A percentile compares a stretch with the other conserved stretches of the same genome.
These are phyloP conservation scores for Mesoclemmys tuberculata DNA, from an alignment of 2,113 vertebrate genomes.

Conservation along the genomic window DNA sequence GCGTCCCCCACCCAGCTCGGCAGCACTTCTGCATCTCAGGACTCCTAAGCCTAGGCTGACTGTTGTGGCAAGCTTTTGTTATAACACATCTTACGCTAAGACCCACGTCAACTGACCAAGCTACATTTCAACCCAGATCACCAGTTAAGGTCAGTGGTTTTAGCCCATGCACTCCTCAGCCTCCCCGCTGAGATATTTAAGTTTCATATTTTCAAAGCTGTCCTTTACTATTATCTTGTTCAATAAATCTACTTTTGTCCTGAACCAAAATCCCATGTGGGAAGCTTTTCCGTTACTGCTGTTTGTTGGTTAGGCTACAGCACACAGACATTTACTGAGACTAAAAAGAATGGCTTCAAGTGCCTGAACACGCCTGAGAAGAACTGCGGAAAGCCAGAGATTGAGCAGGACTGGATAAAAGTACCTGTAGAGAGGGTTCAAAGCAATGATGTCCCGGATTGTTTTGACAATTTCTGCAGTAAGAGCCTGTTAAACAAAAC, in stretches of 20 bases:
- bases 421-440: slow-evolving; percentile 96
- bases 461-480: slow-evolving; percentile 99
- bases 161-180: neutral
- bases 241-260: neutral
- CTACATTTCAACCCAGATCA: neutral
- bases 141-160: neutral
- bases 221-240: neutral
- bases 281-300: neutral
- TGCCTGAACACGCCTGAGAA: neutral
- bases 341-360: rapidly evolving
- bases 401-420: neutral
- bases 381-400: neutral
- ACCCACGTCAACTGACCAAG: neutral
- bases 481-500: slow-evolving; percentile 82
- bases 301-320: neutral
- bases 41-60: neutral
- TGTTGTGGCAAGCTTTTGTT: neutral
- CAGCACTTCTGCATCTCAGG: neutral
- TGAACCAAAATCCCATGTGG: neutral
- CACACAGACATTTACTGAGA: neutral
- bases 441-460: slow-evolving; percentile 96
- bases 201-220: neutral
- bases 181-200: rapidly evolving
- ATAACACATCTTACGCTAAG: neutral
- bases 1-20: neutral